Conservation (phyloP, 1,140 invertebrate species). For the Meloidogyne exigua region DNA sequence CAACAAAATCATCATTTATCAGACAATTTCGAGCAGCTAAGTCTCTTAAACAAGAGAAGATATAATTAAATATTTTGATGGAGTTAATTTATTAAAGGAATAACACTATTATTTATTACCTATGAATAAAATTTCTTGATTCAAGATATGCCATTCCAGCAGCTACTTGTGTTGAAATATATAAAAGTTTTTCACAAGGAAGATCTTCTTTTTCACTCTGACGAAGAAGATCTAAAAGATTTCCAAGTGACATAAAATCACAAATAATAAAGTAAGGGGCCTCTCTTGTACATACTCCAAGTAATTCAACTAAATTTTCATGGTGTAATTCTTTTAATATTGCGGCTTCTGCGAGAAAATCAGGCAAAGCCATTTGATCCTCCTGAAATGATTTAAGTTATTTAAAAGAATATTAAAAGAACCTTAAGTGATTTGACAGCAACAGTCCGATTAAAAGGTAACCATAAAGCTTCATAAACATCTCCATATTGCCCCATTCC, state of each 20-base stretch:
- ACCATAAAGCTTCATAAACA: slow-evolving; percentile 98
- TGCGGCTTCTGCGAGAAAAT: slow-evolving; percentile 95
- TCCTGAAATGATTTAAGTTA: slow-evolving; percentile 69
- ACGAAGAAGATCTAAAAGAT: slow-evolving; percentile 89
- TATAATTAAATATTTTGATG: too few relatives aligned
- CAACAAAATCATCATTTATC: slow-evolving; percentile 90
- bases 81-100: too few relatives aligned
- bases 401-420: neutral
- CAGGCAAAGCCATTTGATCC: slow-evolving; percentile 98
- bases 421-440: slow-evolving; percentile 94
- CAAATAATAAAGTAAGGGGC: slow-evolving; percentile 99
- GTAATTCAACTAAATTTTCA: slow-evolving; percentile 92
- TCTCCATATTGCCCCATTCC: slow-evolving; percentile 91
- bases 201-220: slow-evolving; percentile 83
- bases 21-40: slow-evolving; percentile 88
- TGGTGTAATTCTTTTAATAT: slow-evolving; percentile 99
- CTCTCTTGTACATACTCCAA: slow-evolving; percentile 91
- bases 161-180: slow-evolving; percentile 98
- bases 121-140: slow-evolving; percentile 90
- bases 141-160: slow-evolving; percentile 98
- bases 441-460: slow-evolving; percentile 69
- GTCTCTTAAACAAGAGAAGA: slow-evolving; percentile 71
- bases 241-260: slow-evolving; percentile 94
- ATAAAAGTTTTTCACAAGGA: slow-evolving; percentile 90
- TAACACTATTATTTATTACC: too few relatives aligned